These are phyloP conservation scores for Poecile montanus DNA, from an alignment of 2,797 vertebrate genomes.

Conservation along the genomic window DNA sequence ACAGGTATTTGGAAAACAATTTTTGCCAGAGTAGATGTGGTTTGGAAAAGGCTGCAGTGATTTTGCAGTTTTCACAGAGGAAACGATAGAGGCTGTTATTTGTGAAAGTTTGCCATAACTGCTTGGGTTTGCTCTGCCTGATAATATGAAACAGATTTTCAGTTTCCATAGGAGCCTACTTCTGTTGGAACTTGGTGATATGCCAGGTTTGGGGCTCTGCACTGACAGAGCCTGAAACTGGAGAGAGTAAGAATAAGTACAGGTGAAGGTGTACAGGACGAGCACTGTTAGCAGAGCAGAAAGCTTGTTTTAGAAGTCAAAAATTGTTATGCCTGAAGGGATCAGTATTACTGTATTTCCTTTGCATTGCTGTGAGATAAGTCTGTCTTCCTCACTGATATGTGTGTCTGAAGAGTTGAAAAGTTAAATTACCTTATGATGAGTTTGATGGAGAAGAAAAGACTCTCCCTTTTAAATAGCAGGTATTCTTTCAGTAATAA, in stretches of 20 bases:
- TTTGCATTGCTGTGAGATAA: slow-evolving; percentile 52
- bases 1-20: slow-evolving; percentile 84
- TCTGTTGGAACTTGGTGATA: slow-evolving; percentile 80
- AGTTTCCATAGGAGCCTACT: slow-evolving; percentile 84
- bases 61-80: slow-evolving; percentile 82
- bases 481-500: slow-evolving; percentile 75
- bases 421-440: neutral
- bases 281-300: slow-evolving; percentile 84
- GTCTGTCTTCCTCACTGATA: slow-evolving; percentile 69
- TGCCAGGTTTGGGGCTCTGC: slow-evolving; percentile 85
- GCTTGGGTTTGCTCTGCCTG: slow-evolving; percentile 87
- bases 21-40: slow-evolving; percentile 86
- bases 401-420: neutral
- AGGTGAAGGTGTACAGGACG: neutral
- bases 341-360: neutral
- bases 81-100: slow-evolving; percentile 64
- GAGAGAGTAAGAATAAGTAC: slow-evolving; percentile 56
- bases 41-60: slow-evolving; percentile 85
- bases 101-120: slow-evolving; percentile 70
- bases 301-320: slow-evolving; percentile 83
- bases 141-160: slow-evolving; percentile 83
- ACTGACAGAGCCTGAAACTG: slow-evolving; percentile 85
- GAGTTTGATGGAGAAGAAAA: slow-evolving; percentile 69
- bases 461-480: slow-evolving; percentile 82
- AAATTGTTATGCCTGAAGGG: slow-evolving; percentile 44